Evolutionary conservation across 2,888 invertebrate species (phyloP), one percentile per base, ranked within the genome.

Genomic region (Laothoe populi): DNA sequence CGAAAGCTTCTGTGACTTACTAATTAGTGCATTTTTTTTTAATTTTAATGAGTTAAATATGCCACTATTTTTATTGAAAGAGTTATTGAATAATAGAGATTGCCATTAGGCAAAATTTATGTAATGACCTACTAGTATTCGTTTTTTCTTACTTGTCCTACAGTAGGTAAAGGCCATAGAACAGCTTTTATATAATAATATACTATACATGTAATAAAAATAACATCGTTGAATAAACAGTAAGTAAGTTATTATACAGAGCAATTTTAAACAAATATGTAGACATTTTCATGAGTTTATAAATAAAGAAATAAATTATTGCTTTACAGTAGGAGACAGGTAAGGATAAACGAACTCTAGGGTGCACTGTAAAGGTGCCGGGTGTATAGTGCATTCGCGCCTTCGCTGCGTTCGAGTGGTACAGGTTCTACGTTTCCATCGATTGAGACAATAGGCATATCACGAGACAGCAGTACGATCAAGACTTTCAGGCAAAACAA

Each of bases 361-460:
- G 16, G 16, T 16, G 16, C 42, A 44, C 7, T 42, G 16, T 16
- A 8, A 16, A 5, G 16, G 16, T 44, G 16, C 42, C 42, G 16
- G 11, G 4, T 26, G 48, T 16, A 26, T 8, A n/a, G 24, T 49
- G n/a, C 26, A 49, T 5, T 35, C 21, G 13, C 24, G 23, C 19
- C 35, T 35, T 35, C 35, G 26, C 46, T n/a, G 48, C 16, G 21
- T 38, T 19, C 8, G 21, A 60, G 42, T 40, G 7, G 44, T 16
- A 35, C 24, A 57, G 21, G 45, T 46, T 13, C 26, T 24, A 42
- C 61, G 45, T 61, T 66, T 68, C 57, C 53, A 40, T 70, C 64
- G 59, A 69, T 66, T 61, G 66, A 66, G 65, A 65, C 69, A 68
- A 68, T 62, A 62, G 60, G 74, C 76, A 76, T 70, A 68, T 71